phyloP scores from a whole-genome alignment of 37 sponge, comb jelly and placozoan genomes.

The Oscarella lobularis region DNA sequence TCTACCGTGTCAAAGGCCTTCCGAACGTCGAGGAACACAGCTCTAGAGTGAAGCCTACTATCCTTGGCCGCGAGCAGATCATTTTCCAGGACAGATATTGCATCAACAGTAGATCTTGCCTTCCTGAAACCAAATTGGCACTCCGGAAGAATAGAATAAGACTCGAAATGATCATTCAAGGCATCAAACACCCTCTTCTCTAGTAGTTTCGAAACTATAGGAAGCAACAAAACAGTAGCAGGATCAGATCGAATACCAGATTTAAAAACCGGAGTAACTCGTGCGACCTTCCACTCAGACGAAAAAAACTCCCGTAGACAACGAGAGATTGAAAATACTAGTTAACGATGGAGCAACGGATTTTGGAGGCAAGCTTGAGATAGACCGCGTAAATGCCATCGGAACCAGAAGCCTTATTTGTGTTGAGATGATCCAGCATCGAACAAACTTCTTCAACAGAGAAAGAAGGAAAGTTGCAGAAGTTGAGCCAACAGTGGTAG shows the following conservation, averaged over 20 bases:
- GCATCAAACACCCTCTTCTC: not conserved
- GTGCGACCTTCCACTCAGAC: not conserved
- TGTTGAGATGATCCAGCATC: not conserved
- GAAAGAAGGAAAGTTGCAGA: too few relatives aligned
- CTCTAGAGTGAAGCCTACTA: not conserved
- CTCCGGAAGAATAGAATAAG: not conserved
- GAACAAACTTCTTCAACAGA: too few relatives aligned
- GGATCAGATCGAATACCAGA: not conserved
- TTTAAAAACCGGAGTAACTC: not conserved
- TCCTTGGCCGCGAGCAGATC: not conserved
- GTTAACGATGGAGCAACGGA: not conserved
- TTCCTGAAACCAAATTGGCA: not conserved
- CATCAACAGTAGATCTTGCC: not conserved
- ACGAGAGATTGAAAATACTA: not conserved
- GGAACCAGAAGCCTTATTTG: not conserved
- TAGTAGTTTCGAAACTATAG: not conserved
- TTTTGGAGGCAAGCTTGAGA: not conserved
- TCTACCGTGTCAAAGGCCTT: conserved; percentile 18
- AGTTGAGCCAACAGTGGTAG: too few relatives aligned
- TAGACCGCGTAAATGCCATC: not conserved
- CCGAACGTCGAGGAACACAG: conserved; percentile 1
- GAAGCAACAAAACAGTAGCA: conserved; percentile 1
- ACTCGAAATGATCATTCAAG: not conserved
- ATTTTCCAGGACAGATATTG: not conserved
- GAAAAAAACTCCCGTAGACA: not conserved